Evolutionary conservation across 2,113 vertebrate species (phyloP).

Genomic region (Cricetomys ansorgei): DNA sequence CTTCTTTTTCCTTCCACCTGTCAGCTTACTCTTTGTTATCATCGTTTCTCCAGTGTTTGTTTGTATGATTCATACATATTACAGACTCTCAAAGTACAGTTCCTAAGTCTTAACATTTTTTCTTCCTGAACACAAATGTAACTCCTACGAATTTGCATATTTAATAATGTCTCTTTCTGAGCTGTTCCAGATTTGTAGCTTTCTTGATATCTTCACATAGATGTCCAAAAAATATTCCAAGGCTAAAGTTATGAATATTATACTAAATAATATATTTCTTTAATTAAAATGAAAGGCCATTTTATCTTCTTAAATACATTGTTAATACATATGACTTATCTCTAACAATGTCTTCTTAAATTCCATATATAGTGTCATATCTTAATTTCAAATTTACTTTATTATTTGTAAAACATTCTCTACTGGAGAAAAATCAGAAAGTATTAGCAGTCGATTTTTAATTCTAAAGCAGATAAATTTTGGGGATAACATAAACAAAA

Average conservation of each 20-base stretch:
- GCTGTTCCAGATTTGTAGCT: too few species aligned
- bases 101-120: background rate
- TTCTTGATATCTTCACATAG: background rate
- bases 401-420: constrained; percentile 48
- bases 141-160: background rate
- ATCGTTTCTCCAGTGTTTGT: background rate
- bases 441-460: constrained; percentile 20
- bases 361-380: background rate
- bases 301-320: constrained; percentile 43
- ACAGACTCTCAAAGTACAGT: background rate
- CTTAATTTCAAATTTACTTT: constrained; percentile 53
- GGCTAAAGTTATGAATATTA: constrained; percentile 48
- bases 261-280: constrained; percentile 49
- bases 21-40: background rate
- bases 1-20: background rate
- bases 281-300: constrained; percentile 50
- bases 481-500: background rate
- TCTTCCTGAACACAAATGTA: background rate
- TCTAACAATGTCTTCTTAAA: constrained; percentile 39
- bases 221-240: background rate
- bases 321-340: constrained; percentile 57
- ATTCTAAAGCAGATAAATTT: constrained; percentile 33
- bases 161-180: background rate
- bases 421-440: constrained; percentile 41
- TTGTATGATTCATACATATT: background rate